Percentiles rank a stretch among this genome's conserved stretches.
phyloP scores from a whole-genome alignment of 2,113 vertebrate genomes.

The Tragelaphus imberbis region DNA sequence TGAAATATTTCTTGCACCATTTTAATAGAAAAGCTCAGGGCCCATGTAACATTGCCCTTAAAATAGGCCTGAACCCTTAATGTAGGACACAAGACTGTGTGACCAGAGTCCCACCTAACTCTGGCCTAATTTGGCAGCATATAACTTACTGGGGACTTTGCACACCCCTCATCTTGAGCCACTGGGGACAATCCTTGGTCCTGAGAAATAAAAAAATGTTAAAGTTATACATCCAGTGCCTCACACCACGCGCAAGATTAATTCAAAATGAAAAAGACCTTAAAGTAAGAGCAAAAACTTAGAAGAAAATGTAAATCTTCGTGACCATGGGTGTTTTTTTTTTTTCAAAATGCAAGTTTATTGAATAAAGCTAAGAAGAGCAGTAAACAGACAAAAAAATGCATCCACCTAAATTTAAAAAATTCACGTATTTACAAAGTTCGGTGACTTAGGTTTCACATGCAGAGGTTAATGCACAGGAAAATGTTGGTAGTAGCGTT shows the following conservation, averaged over 20 bases:
- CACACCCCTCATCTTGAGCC: background rate
- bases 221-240: background rate
- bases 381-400: conserved; percentile 79
- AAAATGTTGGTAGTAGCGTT: conserved; percentile 74
- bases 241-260: background rate
- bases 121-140: background rate
- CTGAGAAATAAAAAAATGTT: background rate
- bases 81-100: background rate
- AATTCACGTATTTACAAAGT: conserved; percentile 84
- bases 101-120: background rate
- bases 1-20: conserved; percentile 69
- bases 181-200: background rate
- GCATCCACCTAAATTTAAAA: conserved; percentile 85
- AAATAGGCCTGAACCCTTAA: background rate
- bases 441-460: conserved; percentile 79
- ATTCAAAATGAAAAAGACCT: background rate
- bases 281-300: background rate
- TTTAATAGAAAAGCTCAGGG: conserved; percentile 69
- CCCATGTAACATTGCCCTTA: conserved; percentile 39
- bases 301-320: background rate
- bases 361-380: conserved; percentile 82
- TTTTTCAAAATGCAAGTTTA: conserved; percentile 82
- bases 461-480: conserved; percentile 83
- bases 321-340: background rate
- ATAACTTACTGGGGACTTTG: background rate